Evolutionary conservation across 2,888 invertebrate genomes (phyloP), one percentile per base, ranked within the genome.

Genomic region (Thysanoteuthis rhombus): DNA sequence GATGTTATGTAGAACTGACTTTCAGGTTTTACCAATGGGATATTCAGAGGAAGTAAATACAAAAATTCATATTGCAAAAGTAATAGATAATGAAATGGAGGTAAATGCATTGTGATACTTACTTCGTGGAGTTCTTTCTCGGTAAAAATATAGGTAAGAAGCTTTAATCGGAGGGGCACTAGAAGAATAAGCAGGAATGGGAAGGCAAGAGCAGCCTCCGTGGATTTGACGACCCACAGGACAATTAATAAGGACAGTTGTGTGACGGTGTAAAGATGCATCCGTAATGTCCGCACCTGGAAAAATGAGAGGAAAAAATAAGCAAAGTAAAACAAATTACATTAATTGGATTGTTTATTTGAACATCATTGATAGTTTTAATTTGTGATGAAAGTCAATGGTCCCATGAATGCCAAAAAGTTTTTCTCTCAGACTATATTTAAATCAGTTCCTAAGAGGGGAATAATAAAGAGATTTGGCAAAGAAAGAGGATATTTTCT

Each of bases 171-270:
- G 94, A 99, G 97, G 28, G 99, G 99, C 96, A 99, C 98, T 98
- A 99, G 98, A 95, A 99, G 97, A 93, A 96, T 96, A 95, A 99
- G 97, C 94, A 96, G 95, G 93, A 99, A 98, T 97, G 99, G 98
- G 97, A 99, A 99, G 36, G 98, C 98, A 94, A 99, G 97, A 0
- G 99, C 99, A 94, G 98, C 98, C 93, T 98, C 98, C 6, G 99
- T 98, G 38, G 98, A 98, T 97, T 99, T 99, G 39, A 99, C 98
- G 25, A 98, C 97, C 98, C 99, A 99, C 93, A 99, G 97, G 40
- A 98, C 95, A 1, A 97, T 98, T 95, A 99, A 97, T 96, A 98
- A 98, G 5, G 98, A 96, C 93, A 98, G 97, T 97, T 99, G 99
- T 95, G 99, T 98, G 91, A 98, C 96, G 0, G 99, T 99, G 97